Evolutionary conservation across 2,797 vertebrate species (phyloP).

Genomic region (Enteromius mattozi): DNA sequence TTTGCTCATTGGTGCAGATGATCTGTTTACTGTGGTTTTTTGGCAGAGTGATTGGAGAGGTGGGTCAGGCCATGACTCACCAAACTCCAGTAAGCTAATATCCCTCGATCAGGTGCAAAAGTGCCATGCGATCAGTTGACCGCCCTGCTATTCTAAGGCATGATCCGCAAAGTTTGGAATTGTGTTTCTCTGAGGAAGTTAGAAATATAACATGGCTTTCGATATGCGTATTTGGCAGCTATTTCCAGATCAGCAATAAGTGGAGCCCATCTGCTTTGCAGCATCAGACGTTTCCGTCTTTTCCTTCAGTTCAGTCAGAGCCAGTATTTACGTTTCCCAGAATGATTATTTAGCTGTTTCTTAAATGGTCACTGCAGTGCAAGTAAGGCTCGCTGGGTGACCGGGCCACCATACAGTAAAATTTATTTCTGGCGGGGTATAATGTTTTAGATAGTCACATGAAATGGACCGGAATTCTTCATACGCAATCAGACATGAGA

Average conservation of each 20-base stretch:
- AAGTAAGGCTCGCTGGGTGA: conserved; percentile 40
- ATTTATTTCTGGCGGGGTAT: conserved; percentile 75
- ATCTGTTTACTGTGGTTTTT: conserved; percentile 30
- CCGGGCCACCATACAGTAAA: conserved; percentile 26
- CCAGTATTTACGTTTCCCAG: conserved; percentile 80
- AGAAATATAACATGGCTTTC: conserved; percentile 25
- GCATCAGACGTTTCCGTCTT: conserved; percentile 74
- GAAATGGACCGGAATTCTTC: conserved; percentile 63
- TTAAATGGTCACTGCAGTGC: conserved; percentile 73
- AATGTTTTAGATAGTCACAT: conserved; percentile 65
- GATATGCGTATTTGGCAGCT: conserved; percentile 55
- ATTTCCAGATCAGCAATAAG: conserved; percentile 71
- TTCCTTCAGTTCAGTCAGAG: conserved; percentile 76
- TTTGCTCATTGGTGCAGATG: not conserved
- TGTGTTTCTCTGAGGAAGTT: conserved; percentile 26
- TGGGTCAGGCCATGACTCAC: conserved; percentile 53
- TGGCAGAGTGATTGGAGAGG: conserved; percentile 26
- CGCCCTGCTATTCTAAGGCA: conserved; percentile 44
- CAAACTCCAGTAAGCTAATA: conserved; percentile 57
- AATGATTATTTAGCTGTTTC: conserved; percentile 85
- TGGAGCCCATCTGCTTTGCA: conserved; percentile 77
- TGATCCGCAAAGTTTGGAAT: conserved; percentile 41
- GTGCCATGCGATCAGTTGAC: conserved; percentile 40
- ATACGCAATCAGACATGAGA: conserved; percentile 13
- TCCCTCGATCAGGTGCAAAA: conserved; percentile 43